Base-by-base conservation (phyloP, 2,113 vertebrate genomes). In the Oryzias celebensis region DNA sequence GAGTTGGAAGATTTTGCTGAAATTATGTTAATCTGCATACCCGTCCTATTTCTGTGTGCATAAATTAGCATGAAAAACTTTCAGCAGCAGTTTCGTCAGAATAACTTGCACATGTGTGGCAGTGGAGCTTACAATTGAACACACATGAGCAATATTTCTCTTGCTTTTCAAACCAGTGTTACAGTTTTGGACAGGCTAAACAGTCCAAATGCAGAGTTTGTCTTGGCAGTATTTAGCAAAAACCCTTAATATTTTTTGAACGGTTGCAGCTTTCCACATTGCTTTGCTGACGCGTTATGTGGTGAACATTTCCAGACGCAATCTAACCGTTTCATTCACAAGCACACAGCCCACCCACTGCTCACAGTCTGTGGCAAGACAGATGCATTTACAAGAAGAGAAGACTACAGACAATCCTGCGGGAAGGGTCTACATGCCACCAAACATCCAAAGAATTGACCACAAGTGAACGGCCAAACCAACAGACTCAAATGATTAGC, bases 311-410 rank as follows among this genome's bases (percentile, higher is more conserved):
- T 82, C 69, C 80, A 68, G 53, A 62, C 66, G 63, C 56, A 54
- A 28, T 79, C 57, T 78, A 73, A 68, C 63, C 61, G 68, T 77
- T 59, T 24, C 71, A 65, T 78, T 58, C 63, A 71, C 68, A 65
- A 62, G 60, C 62, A 76, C 77, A 61, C 71, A 77, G 71, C 71
- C 84, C 86, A 85, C 75, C 81, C 72, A 79, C 72, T 52, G 65
- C 55, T 75, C 58, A 14, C 56, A 54, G 74, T 75, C 55, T 83
- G 80, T 71, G 79, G 73, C 62, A 20, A 55, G 44, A 80, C 67
- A 75, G 51, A 62, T 66, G 58, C 58, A 45, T 83, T 83, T 77
- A 75, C 67, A 83, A 50, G 62, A 68, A 54, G 48, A 70, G 65
- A 81, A 78, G 71, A 79, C 68, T 75, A 57, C 47, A 13, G 69